Evolutionary conservation across 2,113 vertebrate genomes (phyloP).

Genomic region (Labeo rohita): DNA sequence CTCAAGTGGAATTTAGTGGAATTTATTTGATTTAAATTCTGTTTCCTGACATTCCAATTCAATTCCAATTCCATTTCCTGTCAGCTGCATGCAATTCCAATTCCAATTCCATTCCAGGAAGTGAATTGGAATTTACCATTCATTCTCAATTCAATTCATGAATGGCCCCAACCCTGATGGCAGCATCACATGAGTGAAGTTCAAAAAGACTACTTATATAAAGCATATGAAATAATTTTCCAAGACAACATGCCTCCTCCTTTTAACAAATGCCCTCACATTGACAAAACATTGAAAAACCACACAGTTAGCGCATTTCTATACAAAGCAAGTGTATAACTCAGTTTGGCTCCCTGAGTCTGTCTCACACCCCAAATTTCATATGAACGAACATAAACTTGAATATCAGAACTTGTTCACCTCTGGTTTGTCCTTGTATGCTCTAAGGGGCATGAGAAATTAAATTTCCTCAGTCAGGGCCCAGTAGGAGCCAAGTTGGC

Average conservation of each 20-base stretch:
- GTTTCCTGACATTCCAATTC: too few relatives aligned
- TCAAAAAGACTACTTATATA: not conserved
- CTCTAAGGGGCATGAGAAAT: conserved; percentile 10
- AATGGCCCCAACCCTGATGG: too few relatives aligned
- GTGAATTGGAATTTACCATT: too few relatives aligned
- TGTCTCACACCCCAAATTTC: not conserved
- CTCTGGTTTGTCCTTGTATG: conserved; percentile 14
- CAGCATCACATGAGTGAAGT: not conserved
- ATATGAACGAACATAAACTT: not conserved
- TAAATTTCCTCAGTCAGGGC: not conserved
- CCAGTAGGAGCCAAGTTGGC: conserved; percentile 19
- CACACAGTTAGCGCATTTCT: not conserved
- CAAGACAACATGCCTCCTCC: not conserved
- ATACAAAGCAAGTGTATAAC: not conserved
- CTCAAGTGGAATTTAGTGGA: too few relatives aligned
- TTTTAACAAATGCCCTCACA: not conserved
- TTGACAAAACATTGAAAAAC: not conserved
- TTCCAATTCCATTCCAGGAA: too few relatives aligned
- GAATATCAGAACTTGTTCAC: not conserved
- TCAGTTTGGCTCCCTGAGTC: not conserved
- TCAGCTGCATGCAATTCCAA: too few relatives aligned
- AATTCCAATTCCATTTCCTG: too few relatives aligned
- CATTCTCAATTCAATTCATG: too few relatives aligned
- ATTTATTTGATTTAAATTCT: too few relatives aligned
- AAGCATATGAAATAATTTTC: not conserved